Percentiles rank a stretch among this genome's conserved stretches.
These are phyloP conservation scores for Epizoanthus illoricatus DNA, from an alignment of 92 coral and sea anemone genomes.

Conservation along the genomic window DNA sequence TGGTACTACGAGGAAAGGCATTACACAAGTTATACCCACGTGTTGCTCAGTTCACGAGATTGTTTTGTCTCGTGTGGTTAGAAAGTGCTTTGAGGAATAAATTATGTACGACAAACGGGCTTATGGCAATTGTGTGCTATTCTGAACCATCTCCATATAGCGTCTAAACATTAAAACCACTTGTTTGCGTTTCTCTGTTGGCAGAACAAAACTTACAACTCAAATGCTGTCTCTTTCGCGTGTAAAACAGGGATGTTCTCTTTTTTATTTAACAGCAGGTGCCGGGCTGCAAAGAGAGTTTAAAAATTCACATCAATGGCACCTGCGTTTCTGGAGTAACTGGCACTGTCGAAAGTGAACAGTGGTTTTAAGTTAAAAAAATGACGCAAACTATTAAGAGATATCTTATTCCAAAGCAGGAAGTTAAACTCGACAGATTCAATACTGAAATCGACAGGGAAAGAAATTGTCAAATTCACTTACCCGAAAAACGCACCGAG, in stretches of 20 bases:
- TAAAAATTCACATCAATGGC: slow-evolving; percentile 17
- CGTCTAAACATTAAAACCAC: slow-evolving; percentile 12
- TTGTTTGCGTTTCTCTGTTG: not conserved
- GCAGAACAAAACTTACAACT: not conserved
- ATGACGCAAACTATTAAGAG: not conserved
- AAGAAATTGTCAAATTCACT: not conserved
- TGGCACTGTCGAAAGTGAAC: not conserved
- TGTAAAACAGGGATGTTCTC: not conserved
- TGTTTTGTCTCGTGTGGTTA: slow-evolving; percentile 29
- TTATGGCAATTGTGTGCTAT: not conserved
- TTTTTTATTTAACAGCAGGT: not conserved
- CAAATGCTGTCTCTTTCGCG: too few relatives aligned
- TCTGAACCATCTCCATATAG: not conserved
- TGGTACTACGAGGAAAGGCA: too few relatives aligned
- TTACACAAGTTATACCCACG: slow-evolving; percentile 6
- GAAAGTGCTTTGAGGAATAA: slow-evolving; percentile 2
- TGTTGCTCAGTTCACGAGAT: not conserved
- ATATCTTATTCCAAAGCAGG: too few relatives aligned
- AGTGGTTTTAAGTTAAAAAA: not conserved
- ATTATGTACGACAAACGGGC: slow-evolving; percentile 1
- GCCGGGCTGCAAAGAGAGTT: not conserved
- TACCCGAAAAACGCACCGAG: slow-evolving; percentile 42
- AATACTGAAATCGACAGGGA: not conserved
- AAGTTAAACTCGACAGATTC: not conserved
- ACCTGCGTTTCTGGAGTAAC: slow-evolving; percentile 8